Base-by-base conservation (phyloP, 2,888 invertebrate species). In the Stenodera caucasica region DNA sequence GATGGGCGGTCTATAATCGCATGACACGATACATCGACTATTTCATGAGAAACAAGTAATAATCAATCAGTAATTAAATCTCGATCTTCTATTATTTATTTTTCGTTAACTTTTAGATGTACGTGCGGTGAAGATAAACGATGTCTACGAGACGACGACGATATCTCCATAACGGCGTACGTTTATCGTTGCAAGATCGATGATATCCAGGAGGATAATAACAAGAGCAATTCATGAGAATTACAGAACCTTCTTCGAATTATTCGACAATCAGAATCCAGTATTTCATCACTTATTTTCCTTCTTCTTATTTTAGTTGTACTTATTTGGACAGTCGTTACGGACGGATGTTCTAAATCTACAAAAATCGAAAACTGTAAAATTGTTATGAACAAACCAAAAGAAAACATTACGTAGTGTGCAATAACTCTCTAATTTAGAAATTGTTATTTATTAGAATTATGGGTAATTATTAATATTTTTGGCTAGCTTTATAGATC, bases 41-140 rank as follows among this genome's bases (percentile, higher is more conserved):
- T 73, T 86, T 83, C 75, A 84, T 87, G 81, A 81, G 80, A 70
- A 87, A 86, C 73, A 83, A 82, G 86, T 87, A 79, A 85, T n/a
- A n/a, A n/a, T n/a, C n/a, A n/a, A n/a, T n/a, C n/a, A n/a, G n/a
- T n/a, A n/a, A n/a, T n/a, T n/a, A n/a, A n/a, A n/a, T n/a, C n/a
- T n/a, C n/a, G n/a, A n/a, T 53, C 18, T 49, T 50, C 40, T 35
- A 23, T 15, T 21, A 49, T 29, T 56, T 21, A 49, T 11, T 29
- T 51, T 18, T 52, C 4, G 51, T 32, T 23, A 35, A 30, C n/a
- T 75, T 75, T 29, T 75, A 86, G 86, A 32, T 87, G 87, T 70
- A 76, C 75, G 26, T 87, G 87, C 64, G 74, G 80, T 0, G 66
- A 72, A 21, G 81, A 78, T 35, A 76, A 75, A 51, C 78, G 76